phyloP scores from a whole-genome alignment of 2,888 invertebrate genomes.

The Isotomurus palustris region DNA sequence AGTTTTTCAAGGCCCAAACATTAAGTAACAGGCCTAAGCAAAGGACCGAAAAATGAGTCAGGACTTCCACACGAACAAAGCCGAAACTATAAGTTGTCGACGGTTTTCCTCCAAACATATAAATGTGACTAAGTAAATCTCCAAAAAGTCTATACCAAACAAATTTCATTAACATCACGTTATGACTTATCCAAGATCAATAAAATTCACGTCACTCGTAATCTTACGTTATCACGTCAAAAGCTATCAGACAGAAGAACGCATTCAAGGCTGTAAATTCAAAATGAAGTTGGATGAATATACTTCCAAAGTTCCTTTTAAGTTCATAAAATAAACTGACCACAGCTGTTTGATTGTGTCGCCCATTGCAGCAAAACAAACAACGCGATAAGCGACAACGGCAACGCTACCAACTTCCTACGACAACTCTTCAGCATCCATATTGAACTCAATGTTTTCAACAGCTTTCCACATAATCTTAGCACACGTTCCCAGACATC shows the following conservation, averaged over 20 bases:
- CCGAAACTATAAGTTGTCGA: slow-evolving; percentile 44
- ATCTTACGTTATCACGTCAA: slow-evolving; percentile 43
- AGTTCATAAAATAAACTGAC: slow-evolving; percentile 16
- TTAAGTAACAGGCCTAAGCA: slow-evolving; percentile 40
- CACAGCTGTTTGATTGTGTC: slow-evolving; percentile 40
- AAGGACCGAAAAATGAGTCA: slow-evolving; percentile 42
- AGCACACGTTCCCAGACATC: slow-evolving; percentile 15
- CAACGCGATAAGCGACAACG: slow-evolving; percentile 30
- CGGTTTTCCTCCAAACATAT: slow-evolving; percentile 37
- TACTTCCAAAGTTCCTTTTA: neutral
- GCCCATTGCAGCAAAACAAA: slow-evolving; percentile 35
- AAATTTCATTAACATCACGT: neutral
- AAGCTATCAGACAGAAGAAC: slow-evolving; percentile 37
- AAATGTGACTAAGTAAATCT: slow-evolving; percentile 39
- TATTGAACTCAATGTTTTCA: slow-evolving; percentile 24
- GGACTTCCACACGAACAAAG: slow-evolving; percentile 39
- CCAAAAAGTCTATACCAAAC: slow-evolving; percentile 32
- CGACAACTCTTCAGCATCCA: slow-evolving; percentile 38
- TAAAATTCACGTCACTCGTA: too few species aligned
- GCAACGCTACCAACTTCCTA: slow-evolving; percentile 36
- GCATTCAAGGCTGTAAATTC: slow-evolving; percentile 36
- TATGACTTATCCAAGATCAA: neutral
- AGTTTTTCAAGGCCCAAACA: slow-evolving; percentile 38
- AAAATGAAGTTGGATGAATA: slow-evolving; percentile 5
- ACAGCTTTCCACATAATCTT: slow-evolving; percentile 26